These are phyloP conservation scores for Macrophya alboannulata DNA, from an alignment of 2,888 invertebrate genomes.

Conservation along the genomic window DNA sequence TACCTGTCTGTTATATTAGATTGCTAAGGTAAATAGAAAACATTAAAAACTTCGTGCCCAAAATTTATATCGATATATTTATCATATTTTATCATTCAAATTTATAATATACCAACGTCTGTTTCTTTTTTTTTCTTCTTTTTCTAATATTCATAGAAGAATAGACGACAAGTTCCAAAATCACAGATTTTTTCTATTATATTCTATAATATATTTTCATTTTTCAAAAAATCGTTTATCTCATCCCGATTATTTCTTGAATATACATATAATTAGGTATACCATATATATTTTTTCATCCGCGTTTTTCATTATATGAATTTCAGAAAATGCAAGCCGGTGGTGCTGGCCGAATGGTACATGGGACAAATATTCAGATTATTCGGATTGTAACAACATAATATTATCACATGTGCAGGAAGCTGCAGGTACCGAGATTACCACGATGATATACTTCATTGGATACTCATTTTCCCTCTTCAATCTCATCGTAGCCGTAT, in stretches of 20 bases:
- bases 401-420: slow-evolving; percentile 81
- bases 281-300: not conserved
- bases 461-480: slow-evolving; percentile 93
- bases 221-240: slow-evolving; percentile 1
- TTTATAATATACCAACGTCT: not conserved
- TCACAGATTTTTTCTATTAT: not conserved
- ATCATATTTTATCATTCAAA: not conserved
- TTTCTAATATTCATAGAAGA: not conserved
- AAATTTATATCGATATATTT: not conserved
- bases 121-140: not conserved
- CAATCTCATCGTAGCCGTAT: slow-evolving; percentile 90
- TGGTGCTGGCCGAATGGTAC: slow-evolving; percentile 89
- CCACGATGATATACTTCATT: slow-evolving; percentile 90
- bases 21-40: slow-evolving; percentile 3
- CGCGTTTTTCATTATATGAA: slow-evolving; percentile 58
- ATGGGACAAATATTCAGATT: slow-evolving; percentile 92
- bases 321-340: slow-evolving; percentile 93
- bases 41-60: not conserved
- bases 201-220: not conserved
- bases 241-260: not conserved
- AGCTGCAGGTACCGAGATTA: slow-evolving; percentile 84
- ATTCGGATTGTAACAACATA: slow-evolving; percentile 87
- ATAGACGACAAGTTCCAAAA: not conserved
- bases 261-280: no score
- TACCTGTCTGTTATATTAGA: not conserved